Base-by-base conservation (phyloP, 2,888 invertebrate genomes). In the Notocelia uddmanniana region DNA sequence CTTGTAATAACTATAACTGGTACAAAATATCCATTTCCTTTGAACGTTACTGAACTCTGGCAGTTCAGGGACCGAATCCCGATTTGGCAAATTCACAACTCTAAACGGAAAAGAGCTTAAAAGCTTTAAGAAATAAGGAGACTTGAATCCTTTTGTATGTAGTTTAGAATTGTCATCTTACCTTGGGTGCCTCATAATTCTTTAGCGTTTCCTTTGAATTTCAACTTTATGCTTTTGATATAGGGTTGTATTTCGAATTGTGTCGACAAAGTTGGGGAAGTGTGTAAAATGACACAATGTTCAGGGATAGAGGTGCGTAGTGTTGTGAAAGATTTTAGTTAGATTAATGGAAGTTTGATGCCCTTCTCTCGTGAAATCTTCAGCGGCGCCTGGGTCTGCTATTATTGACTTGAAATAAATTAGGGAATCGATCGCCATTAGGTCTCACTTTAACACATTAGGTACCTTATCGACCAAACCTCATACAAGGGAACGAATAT, bases 1-100 rank as follows among this genome's bases (percentile, higher is more conserved):
- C 64, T 64, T 52, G 64, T 64, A 54, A 63, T 63, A 50, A 34
- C 63, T 63, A 34, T 34, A 57, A 58, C 58, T 58, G 58, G 18
- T 45, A 26, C 66, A 67, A 67, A 67, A 67, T 67, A 45, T 57
- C 45, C 45, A 67, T 57, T 57, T 67, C 66, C 66, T 57, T 45
- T 67, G 23, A 0, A 63, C 66, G 66, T 67, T 45, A 67, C 41
- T 67, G 66, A 67, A 67, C 66, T 67, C 57, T 23, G 13, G 1
- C 15, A 15, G 66, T 67, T 67, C 55, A 67, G 55, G 13, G 66
- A 55, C 66, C 66, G 55, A 45, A 55, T n/a, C 21, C 18, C 15
- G 23, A 37, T n/a, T 9, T 64, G 37, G 21, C 63, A 52, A 64
- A 64, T 50, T 37, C 10, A 11, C 2, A 5, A 19, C 13, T 31